Conservation (phyloP, 2,888 invertebrate genomes). For the Athetis lepigone region DNA sequence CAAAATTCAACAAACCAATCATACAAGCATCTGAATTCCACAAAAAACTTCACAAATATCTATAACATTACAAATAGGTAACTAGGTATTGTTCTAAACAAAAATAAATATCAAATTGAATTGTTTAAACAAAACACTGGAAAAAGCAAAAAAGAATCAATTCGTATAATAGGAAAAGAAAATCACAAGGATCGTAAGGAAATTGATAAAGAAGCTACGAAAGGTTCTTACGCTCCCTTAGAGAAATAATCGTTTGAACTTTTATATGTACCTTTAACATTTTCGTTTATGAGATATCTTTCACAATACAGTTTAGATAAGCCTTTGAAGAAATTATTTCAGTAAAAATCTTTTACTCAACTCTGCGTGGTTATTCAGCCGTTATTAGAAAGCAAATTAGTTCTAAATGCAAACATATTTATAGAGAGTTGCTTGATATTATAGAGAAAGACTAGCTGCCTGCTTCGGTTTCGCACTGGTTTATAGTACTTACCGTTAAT, state of each 20-base stretch:
- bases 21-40: no score
- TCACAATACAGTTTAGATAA: background rate
- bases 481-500: no score
- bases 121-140: background rate
- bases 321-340: background rate
- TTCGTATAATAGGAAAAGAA: conserved; percentile 1
- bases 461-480: no score
- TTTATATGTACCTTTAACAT: conserved; percentile 1
- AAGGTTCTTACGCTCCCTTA: background rate
- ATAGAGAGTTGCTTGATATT: no score
- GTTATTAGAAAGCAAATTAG: background rate
- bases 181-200: conserved; percentile 11
- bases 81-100: no score
- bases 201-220: conserved; percentile 32
- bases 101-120: background rate
- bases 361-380: background rate
- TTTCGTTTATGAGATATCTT: conserved; percentile 10
- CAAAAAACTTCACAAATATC: no score
- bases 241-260: conserved; percentile 31
- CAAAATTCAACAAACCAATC: no score
- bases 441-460: no score
- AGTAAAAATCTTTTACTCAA: background rate
- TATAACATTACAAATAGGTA: no score
- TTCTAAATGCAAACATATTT: background rate
- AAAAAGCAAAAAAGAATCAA: background rate